Conservation (phyloP, 2,113 vertebrate genomes). For the Phyllostomus discolor region DNA sequence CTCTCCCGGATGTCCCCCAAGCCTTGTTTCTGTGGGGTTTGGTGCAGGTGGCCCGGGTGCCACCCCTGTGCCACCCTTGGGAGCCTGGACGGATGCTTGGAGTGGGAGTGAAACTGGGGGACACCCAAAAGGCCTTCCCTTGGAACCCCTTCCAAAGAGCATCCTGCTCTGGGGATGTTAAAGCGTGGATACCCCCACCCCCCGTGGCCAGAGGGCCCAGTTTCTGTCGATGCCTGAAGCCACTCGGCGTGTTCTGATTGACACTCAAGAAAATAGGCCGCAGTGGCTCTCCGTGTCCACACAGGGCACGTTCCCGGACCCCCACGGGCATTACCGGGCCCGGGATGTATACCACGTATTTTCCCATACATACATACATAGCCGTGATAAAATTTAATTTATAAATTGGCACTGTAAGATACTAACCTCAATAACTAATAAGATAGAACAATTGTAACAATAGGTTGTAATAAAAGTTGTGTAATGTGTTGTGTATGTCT, state of each 20-base stretch:
- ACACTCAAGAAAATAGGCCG: background rate
- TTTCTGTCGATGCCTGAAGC: background rate
- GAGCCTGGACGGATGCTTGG: no score
- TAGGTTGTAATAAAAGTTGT: background rate
- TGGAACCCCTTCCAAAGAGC: background rate
- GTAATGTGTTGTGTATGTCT: background rate
- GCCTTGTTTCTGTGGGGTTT: background rate
- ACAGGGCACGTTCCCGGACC: background rate
- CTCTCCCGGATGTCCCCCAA: background rate
- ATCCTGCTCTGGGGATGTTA: background rate
- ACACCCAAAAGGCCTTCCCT: no score
- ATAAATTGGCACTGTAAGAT: background rate
- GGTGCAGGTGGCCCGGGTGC: background rate
- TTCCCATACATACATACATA: background rate
- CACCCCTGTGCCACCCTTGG: accelerated
- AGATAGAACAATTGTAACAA: no score
- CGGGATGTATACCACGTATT: background rate
- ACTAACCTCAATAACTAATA: background rate
- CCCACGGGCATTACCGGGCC: background rate
- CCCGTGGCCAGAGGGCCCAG: background rate
- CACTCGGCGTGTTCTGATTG: background rate
- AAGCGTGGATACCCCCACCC: background rate
- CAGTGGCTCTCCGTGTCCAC: background rate
- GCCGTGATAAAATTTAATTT: background rate
- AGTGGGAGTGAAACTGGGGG: background rate